These are phyloP conservation scores for Diadema setosum DNA, from an alignment of 35 echinoderm and acorn worm genomes.

Conservation along the genomic window DNA sequence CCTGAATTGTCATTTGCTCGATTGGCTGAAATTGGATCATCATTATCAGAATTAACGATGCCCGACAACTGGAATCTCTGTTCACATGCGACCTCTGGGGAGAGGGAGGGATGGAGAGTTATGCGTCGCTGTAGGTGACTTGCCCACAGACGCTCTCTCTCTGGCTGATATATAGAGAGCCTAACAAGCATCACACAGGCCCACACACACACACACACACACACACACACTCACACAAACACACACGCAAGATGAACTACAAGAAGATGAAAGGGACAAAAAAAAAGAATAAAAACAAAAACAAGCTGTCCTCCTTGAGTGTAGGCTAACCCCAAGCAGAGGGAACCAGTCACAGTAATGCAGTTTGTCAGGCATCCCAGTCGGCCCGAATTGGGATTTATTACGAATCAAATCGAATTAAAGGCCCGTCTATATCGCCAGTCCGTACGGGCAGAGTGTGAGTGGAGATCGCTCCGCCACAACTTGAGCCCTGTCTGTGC, in stretches of 20 bases:
- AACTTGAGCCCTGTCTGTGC: too few relatives aligned
- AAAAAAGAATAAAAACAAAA: too few relatives aligned
- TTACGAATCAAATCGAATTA: constrained; percentile 21
- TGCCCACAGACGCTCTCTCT: neutral
- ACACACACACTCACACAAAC: too few relatives aligned
- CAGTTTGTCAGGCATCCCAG: constrained; percentile 19
- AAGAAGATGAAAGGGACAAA: too few relatives aligned
- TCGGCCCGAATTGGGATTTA: constrained; percentile 20
- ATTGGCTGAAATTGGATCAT: neutral
- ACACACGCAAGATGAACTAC: too few relatives aligned
- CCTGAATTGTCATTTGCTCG: neutral
- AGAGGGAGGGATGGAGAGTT: too few relatives aligned
- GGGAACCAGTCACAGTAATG: neutral
- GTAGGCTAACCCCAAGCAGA: too few relatives aligned
- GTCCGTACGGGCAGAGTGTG: neutral
- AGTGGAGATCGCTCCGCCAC: too few relatives aligned
- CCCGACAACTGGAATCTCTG: neutral
- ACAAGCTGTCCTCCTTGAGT: too few relatives aligned
- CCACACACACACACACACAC: too few relatives aligned
- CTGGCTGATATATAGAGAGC: too few relatives aligned
- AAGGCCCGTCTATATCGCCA: neutral
- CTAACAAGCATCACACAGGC: too few relatives aligned
- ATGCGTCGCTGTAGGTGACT: neutral
- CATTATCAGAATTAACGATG: neutral
- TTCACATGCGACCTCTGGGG: neutral